A percentile compares a stretch with the other conserved stretches of the same genome.
Conservation (phyloP, 2,888 invertebrate genomes). For the Yponomeuta cagnagella region DNA sequence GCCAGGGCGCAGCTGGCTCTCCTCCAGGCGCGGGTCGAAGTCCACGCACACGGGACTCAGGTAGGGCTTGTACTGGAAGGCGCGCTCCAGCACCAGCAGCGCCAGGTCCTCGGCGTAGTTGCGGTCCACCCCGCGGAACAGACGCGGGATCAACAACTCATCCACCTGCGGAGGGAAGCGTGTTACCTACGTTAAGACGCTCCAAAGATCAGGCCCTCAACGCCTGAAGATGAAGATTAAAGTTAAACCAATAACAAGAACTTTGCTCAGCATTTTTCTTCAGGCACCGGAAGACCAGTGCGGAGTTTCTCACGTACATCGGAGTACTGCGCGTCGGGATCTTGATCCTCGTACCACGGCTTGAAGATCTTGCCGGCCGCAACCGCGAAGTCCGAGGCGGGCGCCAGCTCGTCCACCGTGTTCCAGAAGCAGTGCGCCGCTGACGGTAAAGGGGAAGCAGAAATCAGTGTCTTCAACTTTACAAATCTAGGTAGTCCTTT, state of each 20-base stretch:
- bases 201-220: background rate
- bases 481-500: background rate
- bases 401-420: background rate
- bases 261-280: no score
- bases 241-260: background rate
- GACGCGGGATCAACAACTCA: slow-evolving; percentile 41
- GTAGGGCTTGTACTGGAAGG: slow-evolving; percentile 39
- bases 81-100: slow-evolving; percentile 45
- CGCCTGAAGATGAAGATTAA: background rate
- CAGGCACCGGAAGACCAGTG: slow-evolving; percentile 12
- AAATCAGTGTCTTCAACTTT: background rate
- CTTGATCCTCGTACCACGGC: slow-evolving; percentile 10
- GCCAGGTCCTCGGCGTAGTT: slow-evolving; percentile 69
- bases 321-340: slow-evolving; percentile 15
- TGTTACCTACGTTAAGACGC: no score
- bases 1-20: slow-evolving; percentile 19
- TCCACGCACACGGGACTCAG: slow-evolving; percentile 61
- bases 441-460: slow-evolving; percentile 16
- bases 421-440: slow-evolving; percentile 61
- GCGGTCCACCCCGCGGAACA: slow-evolving; percentile 53
- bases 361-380: slow-evolving; percentile 20
- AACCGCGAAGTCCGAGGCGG: slow-evolving; percentile 15
- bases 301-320: slow-evolving; percentile 7
- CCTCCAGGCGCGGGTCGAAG: slow-evolving; percentile 23
- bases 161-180: slow-evolving; percentile 28